A percentile compares a stretch with the other conserved stretches of the same genome.
Conservation (phyloP, 2,888 invertebrate genomes). For the Temnothorax unifasciatus region DNA sequence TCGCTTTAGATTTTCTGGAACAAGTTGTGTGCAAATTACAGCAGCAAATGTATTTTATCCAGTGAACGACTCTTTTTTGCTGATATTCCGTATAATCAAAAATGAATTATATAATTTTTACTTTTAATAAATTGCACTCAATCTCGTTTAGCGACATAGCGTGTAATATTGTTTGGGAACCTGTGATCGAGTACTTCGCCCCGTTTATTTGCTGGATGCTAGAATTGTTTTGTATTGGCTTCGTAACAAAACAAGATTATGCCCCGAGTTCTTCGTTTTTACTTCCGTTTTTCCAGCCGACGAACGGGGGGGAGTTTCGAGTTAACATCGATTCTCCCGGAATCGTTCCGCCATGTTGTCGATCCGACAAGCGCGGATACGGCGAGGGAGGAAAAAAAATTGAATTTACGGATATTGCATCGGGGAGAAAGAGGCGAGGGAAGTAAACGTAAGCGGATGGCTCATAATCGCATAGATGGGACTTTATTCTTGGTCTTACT, state of each 20-base stretch:
- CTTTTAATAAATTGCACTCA: constrained; percentile 37
- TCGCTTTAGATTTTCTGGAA: constrained; percentile 15
- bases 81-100: not conserved
- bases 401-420: constrained; percentile 74
- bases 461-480: constrained; percentile 60
- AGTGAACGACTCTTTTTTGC: constrained; percentile 1
- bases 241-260: constrained; percentile 54
- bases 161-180: constrained; percentile 31
- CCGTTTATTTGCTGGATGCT: constrained; percentile 43
- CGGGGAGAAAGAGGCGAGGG: constrained; percentile 49
- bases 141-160: constrained; percentile 34
- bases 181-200: constrained; percentile 32
- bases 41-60: not conserved
- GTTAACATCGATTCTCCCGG: constrained; percentile 43
- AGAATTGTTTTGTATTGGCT: constrained; percentile 50
- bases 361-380: constrained; percentile 28
- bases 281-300: constrained; percentile 28
- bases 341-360: constrained; percentile 41
- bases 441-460: constrained; percentile 54
- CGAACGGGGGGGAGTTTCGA: constrained; percentile 29
- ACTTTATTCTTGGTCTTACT: constrained; percentile 51
- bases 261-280: constrained; percentile 46
- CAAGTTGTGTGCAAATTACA: constrained; percentile 4
- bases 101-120: constrained; percentile 40
- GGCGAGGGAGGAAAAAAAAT: constrained; percentile 62